Conservation (phyloP, 1,140 invertebrate genomes). For the honey bee (Apis mellifera) region DNA sequence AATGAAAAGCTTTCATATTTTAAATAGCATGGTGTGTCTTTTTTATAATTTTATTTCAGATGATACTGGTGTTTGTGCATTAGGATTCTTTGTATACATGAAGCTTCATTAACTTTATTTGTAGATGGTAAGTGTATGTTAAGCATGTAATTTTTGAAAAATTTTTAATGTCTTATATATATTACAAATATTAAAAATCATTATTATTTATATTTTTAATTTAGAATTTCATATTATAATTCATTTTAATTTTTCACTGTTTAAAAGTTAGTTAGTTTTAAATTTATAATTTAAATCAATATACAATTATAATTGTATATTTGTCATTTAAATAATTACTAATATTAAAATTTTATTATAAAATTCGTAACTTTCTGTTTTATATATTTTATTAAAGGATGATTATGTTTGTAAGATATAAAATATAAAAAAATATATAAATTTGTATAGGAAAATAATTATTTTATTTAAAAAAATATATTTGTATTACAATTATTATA, state of each 20-base stretch:
- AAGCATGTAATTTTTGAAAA: conserved; percentile 26
- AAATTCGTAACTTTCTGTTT: background rate
- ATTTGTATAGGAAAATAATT: background rate
- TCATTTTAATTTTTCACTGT: background rate
- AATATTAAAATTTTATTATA: background rate
- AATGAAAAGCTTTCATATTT: conserved; percentile 48
- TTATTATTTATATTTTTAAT: conserved; percentile 26
- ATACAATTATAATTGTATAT: background rate
- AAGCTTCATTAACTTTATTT: conserved; percentile 75
- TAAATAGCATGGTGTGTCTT: conserved; percentile 72
- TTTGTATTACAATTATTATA: background rate
- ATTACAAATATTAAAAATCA: background rate
- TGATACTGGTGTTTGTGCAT: conserved; percentile 66
- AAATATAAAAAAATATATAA: background rate
- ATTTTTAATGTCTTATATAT: conserved; percentile 28
- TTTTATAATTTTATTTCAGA: conserved; percentile 73
- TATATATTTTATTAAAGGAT: background rate
- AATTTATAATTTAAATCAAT: background rate
- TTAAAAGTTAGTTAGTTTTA: background rate
- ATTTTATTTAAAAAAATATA: background rate
- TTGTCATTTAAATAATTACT: background rate
- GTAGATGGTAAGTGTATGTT: conserved; percentile 71
- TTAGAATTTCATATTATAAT: background rate
- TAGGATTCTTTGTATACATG: conserved; percentile 69
- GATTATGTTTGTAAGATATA: background rate